Conservation (phyloP, 1,140 invertebrate genomes). For the Lepidurus arcticus region DNA sequence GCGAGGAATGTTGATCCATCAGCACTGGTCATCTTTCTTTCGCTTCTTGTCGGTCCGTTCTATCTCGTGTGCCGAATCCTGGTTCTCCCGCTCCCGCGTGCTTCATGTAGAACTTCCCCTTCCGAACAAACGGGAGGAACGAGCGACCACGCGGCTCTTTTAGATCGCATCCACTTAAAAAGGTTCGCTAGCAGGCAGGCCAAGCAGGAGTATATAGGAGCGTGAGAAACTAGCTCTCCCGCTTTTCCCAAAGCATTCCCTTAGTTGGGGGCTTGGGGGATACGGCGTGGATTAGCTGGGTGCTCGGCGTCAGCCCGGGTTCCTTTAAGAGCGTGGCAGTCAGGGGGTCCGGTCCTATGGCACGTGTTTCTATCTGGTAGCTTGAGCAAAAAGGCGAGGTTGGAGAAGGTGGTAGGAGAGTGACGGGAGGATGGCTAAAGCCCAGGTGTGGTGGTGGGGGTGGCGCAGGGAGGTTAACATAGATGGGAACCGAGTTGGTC, state of each 20-base stretch:
- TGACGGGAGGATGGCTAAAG: conserved; percentile 18
- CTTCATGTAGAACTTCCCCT: not conserved
- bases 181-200: conserved; percentile 16
- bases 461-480: conserved; percentile 5
- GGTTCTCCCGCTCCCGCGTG: conserved; percentile 11
- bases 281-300: conserved; percentile 1
- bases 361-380: conserved; percentile 24
- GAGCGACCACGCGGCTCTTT: conserved; percentile 20
- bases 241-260: conserved; percentile 21
- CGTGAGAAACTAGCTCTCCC: conserved; percentile 20
- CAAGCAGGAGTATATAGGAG: conserved; percentile 14
- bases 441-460: conserved; percentile 12
- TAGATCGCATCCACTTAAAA: conserved; percentile 11
- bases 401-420: conserved; percentile 20
- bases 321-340: conserved; percentile 25
- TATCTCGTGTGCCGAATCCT: not conserved
- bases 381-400: conserved; percentile 25
- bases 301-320: conserved; percentile 19
- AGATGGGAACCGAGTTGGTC: conserved; percentile 19
- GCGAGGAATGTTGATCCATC: conserved; percentile 18
- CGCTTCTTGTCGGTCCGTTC: not conserved
- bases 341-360: conserved; percentile 11
- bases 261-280: conserved; percentile 16
- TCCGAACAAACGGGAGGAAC: conserved; percentile 1
- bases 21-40: conserved; percentile 15